Evolutionary conservation across 2,797 vertebrate species (phyloP).

Genomic region (Echeneis naucrates): DNA sequence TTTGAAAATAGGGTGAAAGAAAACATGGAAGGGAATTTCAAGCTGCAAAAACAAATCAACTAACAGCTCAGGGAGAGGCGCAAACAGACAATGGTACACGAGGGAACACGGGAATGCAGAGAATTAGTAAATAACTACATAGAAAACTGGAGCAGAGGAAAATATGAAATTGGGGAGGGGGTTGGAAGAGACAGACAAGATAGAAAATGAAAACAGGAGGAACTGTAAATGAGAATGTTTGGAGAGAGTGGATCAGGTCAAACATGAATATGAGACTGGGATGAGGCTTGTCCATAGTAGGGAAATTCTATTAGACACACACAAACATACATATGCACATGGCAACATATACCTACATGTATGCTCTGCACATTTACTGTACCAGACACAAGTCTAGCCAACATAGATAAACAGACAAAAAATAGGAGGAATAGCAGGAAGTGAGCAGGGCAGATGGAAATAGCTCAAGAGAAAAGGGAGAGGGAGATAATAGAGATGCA

Average conservation of each 20-base stretch:
- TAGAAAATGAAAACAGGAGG: slow-evolving; percentile 41
- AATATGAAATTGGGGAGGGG: slow-evolving; percentile 43
- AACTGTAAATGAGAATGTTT: slow-evolving; percentile 57
- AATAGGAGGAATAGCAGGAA: slow-evolving; percentile 34
- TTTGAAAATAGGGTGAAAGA: slow-evolving; percentile 35
- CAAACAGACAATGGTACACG: slow-evolving; percentile 28
- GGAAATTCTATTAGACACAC: slow-evolving; percentile 35
- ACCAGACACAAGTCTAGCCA: slow-evolving; percentile 10
- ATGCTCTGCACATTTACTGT: background rate
- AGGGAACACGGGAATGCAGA: slow-evolving; percentile 44
- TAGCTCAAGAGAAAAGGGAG: background rate
- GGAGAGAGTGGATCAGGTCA: slow-evolving; percentile 35
- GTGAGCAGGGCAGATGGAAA: slow-evolving; percentile 35
- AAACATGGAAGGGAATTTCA: slow-evolving; percentile 55
- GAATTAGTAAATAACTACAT: slow-evolving; percentile 51
- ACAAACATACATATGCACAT: slow-evolving; percentile 35
- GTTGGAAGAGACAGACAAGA: slow-evolving; percentile 36
- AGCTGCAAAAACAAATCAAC: slow-evolving; percentile 65
- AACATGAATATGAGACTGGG: slow-evolving; percentile 20
- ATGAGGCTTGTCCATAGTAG: slow-evolving; percentile 30
- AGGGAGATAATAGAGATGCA: slow-evolving; percentile 23
- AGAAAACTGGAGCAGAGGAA: slow-evolving; percentile 33
- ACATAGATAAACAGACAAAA: slow-evolving; percentile 33
- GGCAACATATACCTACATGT: slow-evolving; percentile 3
- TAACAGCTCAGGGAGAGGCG: slow-evolving; percentile 28